Base-by-base conservation (phyloP, 2,888 invertebrate genomes). In the Polylopha cassiicola region DNA sequence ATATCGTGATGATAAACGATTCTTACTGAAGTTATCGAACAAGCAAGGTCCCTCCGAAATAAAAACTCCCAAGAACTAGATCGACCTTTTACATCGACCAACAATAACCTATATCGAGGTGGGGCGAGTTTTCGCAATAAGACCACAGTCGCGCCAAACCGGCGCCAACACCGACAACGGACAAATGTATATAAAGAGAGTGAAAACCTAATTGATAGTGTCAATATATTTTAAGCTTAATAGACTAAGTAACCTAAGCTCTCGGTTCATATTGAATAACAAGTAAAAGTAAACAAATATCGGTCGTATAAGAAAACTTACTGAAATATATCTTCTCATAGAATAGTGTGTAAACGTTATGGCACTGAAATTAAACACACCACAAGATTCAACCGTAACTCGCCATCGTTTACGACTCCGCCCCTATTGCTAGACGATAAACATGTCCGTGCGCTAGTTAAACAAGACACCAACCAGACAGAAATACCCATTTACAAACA, bases 31-130 rank as follows among this genome's bases (percentile, higher is more conserved):
- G 58, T 57, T 53, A 62, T 61, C 37, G 42, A 38, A 42, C 38
- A 45, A 47, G 44, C 27, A 24, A 42, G 55, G 58, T 49, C 50
- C 51, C 54, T 45, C 55, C 58, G 51, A 65, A 65, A 61, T 69
- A 61, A 63, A 54, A 53, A 51, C 58, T 61, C 69, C 68, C 63
- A 55, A 59, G 65, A 65, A 70, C 58, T 48, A 57, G 50, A 48
- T 50, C 49, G 50, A n/a, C n/a, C n/a, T 53, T 61, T 78, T 79
- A 78, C 74, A 74, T 75, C 78, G 62, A 51, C 66, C 69, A 62
- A 72, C 73, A 73, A 70, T 75, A 73, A 73, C 72, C 73, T 70
- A 71, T 73, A 62, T 65, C 53, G 51, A 55, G 55, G 51, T 54
- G 55, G 59, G 56, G 47, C 55, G 50, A 58, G 53, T 71, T 75